Percentiles rank a stretch among this genome's conserved stretches.
These are phyloP conservation scores for Chaetura pelagica DNA, from an alignment of 2,113 vertebrate species.

Conservation along the genomic window DNA sequence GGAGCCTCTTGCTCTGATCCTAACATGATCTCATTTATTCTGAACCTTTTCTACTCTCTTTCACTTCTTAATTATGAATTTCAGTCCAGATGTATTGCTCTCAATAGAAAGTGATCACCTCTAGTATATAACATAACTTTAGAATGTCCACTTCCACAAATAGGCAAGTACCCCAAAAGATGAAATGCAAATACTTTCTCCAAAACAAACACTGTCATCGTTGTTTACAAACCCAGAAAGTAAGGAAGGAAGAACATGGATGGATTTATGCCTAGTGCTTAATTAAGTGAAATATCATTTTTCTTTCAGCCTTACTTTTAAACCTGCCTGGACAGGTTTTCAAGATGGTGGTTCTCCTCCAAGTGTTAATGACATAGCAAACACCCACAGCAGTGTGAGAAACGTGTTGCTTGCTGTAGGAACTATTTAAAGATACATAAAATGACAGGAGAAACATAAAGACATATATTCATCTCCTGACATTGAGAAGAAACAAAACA, in stretches of 20 bases:
- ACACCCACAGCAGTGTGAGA: constrained; percentile 38
- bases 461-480: neutral
- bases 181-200: neutral
- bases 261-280: neutral
- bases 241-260: neutral
- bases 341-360: constrained; percentile 34
- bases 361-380: constrained; percentile 52
- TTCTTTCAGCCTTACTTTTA: neutral
- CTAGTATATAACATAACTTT: neutral
- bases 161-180: neutral
- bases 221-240: neutral
- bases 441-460: constrained; percentile 4
- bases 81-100: neutral
- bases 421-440: constrained; percentile 8
- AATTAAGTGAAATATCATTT: neutral
- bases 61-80: neutral
- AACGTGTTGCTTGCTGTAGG: neutral
- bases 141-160: neutral
- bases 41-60: neutral
- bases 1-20: neutral
- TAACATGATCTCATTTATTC: neutral
- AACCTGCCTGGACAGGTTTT: constrained; percentile 49
- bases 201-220: neutral
- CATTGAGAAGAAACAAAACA: neutral
- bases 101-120: neutral